These are phyloP conservation scores for Drosophila pectinifera DNA, from an alignment of 1,140 invertebrate genomes.

Conservation along the genomic window DNA sequence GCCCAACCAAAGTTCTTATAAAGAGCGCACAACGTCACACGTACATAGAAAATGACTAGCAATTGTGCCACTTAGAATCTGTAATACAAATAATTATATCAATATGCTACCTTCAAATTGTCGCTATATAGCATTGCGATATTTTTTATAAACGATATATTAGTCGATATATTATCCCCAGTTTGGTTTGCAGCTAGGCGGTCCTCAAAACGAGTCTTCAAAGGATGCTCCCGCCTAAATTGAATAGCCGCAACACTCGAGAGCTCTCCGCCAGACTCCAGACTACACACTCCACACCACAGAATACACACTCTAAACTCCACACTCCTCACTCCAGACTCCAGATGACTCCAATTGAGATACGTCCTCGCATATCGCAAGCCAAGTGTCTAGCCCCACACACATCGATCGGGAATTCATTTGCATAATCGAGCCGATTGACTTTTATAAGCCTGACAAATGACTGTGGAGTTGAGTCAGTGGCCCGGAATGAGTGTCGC, in stretches of 20 bases:
- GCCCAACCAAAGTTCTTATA: no score
- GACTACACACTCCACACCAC: not conserved
- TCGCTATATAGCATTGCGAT: not conserved
- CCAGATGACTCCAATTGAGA: slow-evolving; percentile 27
- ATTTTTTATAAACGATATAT: not conserved
- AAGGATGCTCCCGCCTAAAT: slow-evolving; percentile 35
- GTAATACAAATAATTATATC: no score
- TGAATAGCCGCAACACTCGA: slow-evolving; percentile 16
- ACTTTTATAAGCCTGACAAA: slow-evolving; percentile 58
- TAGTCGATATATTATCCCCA: not conserved
- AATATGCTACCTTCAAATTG: no score
- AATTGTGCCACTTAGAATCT: no score
- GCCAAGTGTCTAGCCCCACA: slow-evolving; percentile 31
- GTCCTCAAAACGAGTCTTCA: slow-evolving; percentile 29
- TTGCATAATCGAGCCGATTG: slow-evolving; percentile 52
- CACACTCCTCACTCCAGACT: not conserved
- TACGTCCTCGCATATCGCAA: slow-evolving; percentile 27
- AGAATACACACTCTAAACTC: not conserved
- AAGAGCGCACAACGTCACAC: no score
- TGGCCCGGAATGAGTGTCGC: slow-evolving; percentile 36
- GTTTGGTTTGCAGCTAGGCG: not conserved
- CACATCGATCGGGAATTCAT: slow-evolving; percentile 31
- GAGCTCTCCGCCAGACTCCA: not conserved
- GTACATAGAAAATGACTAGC: no score
- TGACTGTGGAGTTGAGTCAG: slow-evolving; percentile 42